Evolutionary conservation across 2,888 invertebrate genomes (phyloP).

Genomic region (Laspeyria flexula): DNA sequence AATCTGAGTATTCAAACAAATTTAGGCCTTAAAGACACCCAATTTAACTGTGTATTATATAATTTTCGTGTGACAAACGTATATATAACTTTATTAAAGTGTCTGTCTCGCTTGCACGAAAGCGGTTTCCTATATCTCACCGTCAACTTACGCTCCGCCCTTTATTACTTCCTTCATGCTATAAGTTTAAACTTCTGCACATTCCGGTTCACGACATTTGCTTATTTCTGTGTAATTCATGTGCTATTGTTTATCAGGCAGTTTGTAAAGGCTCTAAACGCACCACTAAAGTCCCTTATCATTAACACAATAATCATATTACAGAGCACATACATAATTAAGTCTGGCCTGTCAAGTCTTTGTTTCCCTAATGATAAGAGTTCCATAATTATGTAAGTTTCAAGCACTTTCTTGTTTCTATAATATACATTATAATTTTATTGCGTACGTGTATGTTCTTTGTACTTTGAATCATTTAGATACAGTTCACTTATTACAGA

Average conservation of each 20-base stretch:
- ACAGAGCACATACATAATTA: slow-evolving; percentile 39
- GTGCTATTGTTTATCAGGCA: slow-evolving; percentile 42
- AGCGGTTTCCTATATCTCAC: slow-evolving; percentile 55
- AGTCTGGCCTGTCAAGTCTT: slow-evolving; percentile 41
- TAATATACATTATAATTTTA: slow-evolving; percentile 22
- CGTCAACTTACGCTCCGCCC: slow-evolving; percentile 55
- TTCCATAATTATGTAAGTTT: slow-evolving; percentile 40
- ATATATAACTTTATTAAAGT: slow-evolving; percentile 70
- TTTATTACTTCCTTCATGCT: slow-evolving; percentile 55
- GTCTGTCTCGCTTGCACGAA: slow-evolving; percentile 58
- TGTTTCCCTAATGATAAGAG: slow-evolving; percentile 46
- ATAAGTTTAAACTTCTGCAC: slow-evolving; percentile 55
- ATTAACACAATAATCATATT: slow-evolving; percentile 38
- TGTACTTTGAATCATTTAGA: too few relatives aligned
- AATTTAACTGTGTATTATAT: slow-evolving; percentile 52
- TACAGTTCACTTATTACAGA: too few relatives aligned
- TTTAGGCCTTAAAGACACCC: slow-evolving; percentile 60
- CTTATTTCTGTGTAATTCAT: slow-evolving; percentile 51
- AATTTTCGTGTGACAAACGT: slow-evolving; percentile 54
- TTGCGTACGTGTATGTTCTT: slow-evolving; percentile 11
- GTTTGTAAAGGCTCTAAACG: slow-evolving; percentile 40
- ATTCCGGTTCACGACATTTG: slow-evolving; percentile 45
- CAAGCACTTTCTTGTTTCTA: slow-evolving; percentile 23
- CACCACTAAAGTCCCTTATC: slow-evolving; percentile 35
- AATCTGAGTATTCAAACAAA: slow-evolving; percentile 55